phyloP scores from a whole-genome alignment of 2,113 vertebrate genomes.

The Vidua chalybeata region DNA sequence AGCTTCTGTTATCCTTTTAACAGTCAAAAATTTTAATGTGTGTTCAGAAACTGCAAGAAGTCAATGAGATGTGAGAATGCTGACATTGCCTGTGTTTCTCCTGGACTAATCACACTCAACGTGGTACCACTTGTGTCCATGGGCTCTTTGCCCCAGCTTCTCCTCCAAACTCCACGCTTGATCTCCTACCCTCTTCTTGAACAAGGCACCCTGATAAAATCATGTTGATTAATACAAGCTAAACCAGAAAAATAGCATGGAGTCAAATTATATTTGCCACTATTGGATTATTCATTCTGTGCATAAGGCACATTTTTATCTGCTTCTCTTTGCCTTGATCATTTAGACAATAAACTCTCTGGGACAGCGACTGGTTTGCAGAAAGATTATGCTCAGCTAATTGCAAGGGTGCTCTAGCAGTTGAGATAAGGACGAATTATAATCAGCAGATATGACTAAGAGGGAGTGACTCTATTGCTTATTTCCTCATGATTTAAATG shows the following conservation, averaged over 20 bases:
- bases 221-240: not conserved
- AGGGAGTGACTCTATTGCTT: not conserved
- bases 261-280: not conserved
- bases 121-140: not conserved
- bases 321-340: not conserved
- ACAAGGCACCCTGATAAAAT: not conserved
- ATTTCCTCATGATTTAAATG: not conserved
- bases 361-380: not conserved
- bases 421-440: not conserved
- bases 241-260: not conserved
- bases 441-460: not conserved
- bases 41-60: not conserved
- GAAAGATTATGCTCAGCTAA: not conserved
- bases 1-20: not conserved
- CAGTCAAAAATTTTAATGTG: not conserved
- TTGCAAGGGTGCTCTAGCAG: not conserved
- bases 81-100: not conserved
- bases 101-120: not conserved
- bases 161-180: not conserved
- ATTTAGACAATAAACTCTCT: not conserved
- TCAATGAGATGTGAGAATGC: not conserved
- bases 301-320: not conserved
- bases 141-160: not conserved
- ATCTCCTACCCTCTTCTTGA: not conserved
- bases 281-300: not conserved